These are phyloP conservation scores for Sialis fuliginosa DNA, from an alignment of 2,888 invertebrate species.

Conservation along the genomic window DNA sequence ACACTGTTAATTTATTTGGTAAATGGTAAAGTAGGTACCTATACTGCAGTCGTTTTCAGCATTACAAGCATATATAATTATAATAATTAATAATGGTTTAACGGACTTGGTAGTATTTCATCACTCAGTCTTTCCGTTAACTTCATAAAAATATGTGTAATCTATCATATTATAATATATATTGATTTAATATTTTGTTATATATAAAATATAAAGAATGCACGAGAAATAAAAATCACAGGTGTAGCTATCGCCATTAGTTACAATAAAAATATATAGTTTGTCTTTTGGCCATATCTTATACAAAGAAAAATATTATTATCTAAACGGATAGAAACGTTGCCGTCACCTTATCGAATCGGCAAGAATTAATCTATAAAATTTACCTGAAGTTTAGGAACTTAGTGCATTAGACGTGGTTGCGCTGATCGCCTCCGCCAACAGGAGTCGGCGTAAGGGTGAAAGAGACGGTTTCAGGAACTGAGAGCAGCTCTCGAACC, in stretches of 20 bases:
- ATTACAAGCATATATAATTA: too few species aligned
- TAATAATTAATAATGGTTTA: conserved; percentile 14
- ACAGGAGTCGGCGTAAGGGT: conserved; percentile 80
- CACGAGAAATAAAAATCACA: conserved; percentile 27
- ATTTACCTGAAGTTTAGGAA: conserved; percentile 4
- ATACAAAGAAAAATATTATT: conserved; percentile 1
- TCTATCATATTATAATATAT: conserved; percentile 12
- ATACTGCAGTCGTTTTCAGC: too few species aligned
- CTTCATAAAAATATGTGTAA: conserved; percentile 29
- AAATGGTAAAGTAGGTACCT: too few species aligned
- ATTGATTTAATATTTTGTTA: neutral
- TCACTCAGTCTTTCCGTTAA: conserved; percentile 34
- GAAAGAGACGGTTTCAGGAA: conserved; percentile 78
- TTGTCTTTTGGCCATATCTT: conserved; percentile 4
- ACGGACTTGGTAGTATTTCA: conserved; percentile 29
- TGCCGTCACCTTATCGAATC: neutral
- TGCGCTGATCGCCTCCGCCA: neutral
- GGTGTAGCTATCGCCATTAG: conserved; percentile 29
- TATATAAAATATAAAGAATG: neutral
- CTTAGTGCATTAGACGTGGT: neutral
- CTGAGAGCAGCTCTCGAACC: conserved; percentile 71
- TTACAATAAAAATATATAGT: conserved; percentile 1
- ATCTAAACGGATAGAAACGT: neutral
- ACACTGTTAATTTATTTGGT: too few species aligned
- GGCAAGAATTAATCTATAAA: neutral